Percentiles rank a stretch among this genome's conserved stretches.
These are phyloP conservation scores for Linyphia triangularis DNA, from an alignment of 2,888 invertebrate genomes.

Conservation along the genomic window DNA sequence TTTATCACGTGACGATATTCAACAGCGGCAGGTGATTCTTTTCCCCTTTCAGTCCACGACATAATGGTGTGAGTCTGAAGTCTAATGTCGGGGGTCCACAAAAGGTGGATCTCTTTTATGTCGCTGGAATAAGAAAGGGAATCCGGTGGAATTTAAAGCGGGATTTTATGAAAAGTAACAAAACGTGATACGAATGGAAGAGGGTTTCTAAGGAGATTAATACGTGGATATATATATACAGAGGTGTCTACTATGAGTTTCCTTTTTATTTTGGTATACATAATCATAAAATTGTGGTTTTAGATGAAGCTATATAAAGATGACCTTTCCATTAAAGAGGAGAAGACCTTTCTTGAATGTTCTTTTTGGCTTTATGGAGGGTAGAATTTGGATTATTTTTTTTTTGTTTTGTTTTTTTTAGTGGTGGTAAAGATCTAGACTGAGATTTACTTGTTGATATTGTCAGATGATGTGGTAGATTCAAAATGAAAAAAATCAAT, in stretches of 20 bases:
- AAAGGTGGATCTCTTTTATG: not conserved
- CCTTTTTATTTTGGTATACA: too few relatives aligned
- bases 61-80: not conserved
- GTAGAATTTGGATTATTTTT: too few relatives aligned
- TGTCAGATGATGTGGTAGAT: too few relatives aligned
- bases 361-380: too few relatives aligned
- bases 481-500: too few relatives aligned
- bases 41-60: too few relatives aligned
- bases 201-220: not conserved
- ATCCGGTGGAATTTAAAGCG: not conserved
- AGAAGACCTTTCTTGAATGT: too few relatives aligned
- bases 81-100: not conserved
- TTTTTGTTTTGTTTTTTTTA: too few relatives aligned
- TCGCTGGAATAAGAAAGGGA: not conserved
- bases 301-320: not conserved
- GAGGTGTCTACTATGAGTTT: not conserved
- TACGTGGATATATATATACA: not conserved
- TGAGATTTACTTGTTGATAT: too few relatives aligned
- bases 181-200: not conserved
- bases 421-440: too few relatives aligned
- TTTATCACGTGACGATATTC: conserved; percentile 68
- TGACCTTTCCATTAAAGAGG: not conserved
- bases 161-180: not conserved
- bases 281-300: not conserved
- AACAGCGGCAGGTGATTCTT: conserved; percentile 32